Percentiles rank a stretch among this genome's conserved stretches.
phyloP scores from a whole-genome alignment of 2,113 vertebrate genomes.

The Catharus bicknelli region DNA sequence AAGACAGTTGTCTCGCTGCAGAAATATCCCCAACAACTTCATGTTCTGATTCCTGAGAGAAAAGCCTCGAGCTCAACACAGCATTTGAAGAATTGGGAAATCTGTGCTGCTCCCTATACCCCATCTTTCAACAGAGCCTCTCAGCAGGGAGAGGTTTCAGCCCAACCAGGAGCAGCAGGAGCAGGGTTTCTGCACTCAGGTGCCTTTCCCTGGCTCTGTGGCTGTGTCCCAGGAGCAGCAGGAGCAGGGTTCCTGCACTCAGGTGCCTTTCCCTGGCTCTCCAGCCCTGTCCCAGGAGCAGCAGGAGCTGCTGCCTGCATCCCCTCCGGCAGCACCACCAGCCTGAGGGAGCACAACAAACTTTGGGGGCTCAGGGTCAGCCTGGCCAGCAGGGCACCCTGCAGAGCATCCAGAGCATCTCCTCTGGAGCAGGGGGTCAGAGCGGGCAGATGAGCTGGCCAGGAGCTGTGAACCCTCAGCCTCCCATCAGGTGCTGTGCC shows the following conservation, averaged over 20 bases:
- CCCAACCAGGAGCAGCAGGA: fast-evolving
- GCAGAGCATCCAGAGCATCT: no score
- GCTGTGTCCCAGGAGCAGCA: no score
- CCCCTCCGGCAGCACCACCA: no score
- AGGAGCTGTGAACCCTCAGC: fast-evolving
- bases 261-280: background rate
- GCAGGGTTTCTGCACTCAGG: no score
- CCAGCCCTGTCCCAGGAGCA: fast-evolving
- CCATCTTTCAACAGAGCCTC: background rate
- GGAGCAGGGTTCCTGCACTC: background rate
- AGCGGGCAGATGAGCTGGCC: background rate
- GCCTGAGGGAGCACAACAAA: no score
- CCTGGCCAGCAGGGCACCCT: no score
- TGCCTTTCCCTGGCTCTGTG: no score
- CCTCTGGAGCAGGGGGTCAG: no score
- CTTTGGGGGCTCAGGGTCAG: background rate
- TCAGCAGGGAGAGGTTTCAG: fast-evolving
- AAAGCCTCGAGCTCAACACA: background rate
- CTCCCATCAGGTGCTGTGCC: fast-evolving
- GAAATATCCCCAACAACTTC: background rate
- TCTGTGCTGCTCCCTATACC: background rate
- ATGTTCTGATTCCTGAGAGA: background rate
- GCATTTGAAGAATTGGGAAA: background rate
- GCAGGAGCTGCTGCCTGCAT: no score
- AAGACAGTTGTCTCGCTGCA: background rate